Evolutionary conservation across 1,140 invertebrate genomes (phyloP), one percentile per base, ranked within the genome.

Genomic region (Dryas iulia): DNA sequence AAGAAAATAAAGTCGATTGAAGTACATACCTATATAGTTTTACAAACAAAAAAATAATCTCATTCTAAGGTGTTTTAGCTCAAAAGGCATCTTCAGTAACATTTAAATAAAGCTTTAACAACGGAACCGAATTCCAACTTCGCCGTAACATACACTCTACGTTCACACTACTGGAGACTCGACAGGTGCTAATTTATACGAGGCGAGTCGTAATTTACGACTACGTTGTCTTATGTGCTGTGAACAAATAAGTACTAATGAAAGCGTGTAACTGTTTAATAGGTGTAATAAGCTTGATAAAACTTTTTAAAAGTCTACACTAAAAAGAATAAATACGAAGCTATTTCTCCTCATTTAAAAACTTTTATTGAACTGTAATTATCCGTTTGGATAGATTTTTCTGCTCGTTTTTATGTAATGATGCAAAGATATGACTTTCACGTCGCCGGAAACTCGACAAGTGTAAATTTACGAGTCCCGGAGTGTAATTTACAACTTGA

Each of bases 121-220:
- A 8, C 8, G 18, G 39, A 21, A 47, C 39, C 39, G 14, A 47
- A 56, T 57, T 24, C 62, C 23, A 58, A 65, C 30, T 30, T 65
- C 57, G 14, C 24, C 62, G 52, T 67, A 66, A 59, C 60, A 71
- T 53, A 69, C 59, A 65, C 35, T 57, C 72, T 72, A 66, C 59
- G 60, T 71, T 65, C 69, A 64, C 66, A 67, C 62, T 66, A 74
- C 62, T 63, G 39, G 69, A 76, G 69, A 69, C 61, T 68, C 66
- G 73, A 73, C 73, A 75, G 69, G 73, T 71, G 76, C 69, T 78
- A 78, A 76, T 78, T 74, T 76, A 76, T 73, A 69, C 72, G 69
- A 72, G 66, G 66, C 70, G 62, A 60, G 57, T 26, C 53, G 69
- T 76, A 66, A 76, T 78, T 76, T 78, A 78, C 74, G 77, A 74